Percentiles rank a stretch among this genome's conserved stretches.
Evolutionary conservation across 2,888 invertebrate species (phyloP).

Genomic region (Phyllotreta striolata): DNA sequence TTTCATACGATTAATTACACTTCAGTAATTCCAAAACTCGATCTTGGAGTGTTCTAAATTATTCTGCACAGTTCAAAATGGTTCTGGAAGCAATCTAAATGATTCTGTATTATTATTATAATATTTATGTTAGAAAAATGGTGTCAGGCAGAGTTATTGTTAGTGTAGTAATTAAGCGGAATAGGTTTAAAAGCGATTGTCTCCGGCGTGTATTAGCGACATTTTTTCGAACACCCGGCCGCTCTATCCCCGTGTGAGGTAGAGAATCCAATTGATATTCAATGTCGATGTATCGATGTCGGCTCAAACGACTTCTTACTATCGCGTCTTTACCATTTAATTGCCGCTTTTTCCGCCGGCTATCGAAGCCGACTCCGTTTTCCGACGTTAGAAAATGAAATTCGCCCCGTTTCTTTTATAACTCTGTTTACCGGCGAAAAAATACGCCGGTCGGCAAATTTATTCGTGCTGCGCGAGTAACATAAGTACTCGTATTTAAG

Average conservation of each 20-base stretch:
- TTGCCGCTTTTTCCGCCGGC: constrained; percentile 43
- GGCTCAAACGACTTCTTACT: constrained; percentile 43
- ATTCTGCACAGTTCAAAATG: no score
- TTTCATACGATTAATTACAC: no score
- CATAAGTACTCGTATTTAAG: no score
- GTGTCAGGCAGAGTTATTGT: no score
- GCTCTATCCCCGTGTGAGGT: constrained; percentile 37
- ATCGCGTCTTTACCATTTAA: constrained; percentile 42
- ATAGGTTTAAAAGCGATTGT: no score
- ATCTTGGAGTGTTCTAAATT: no score
- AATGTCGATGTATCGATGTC: constrained; percentile 43
- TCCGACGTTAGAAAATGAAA: constrained; percentile 37
- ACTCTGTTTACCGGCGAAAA: constrained; percentile 39
- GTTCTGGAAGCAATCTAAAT: no score
- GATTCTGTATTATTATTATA: no score
- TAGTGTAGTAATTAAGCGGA: no score
- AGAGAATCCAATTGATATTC: constrained; percentile 47
- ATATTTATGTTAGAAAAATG: no score
- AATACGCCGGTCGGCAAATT: constrained; percentile 35
- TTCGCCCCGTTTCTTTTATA: constrained; percentile 38
- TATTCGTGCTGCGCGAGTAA: constrained; percentile 40
- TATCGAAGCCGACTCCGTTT: constrained; percentile 27
- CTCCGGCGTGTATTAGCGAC: not conserved
- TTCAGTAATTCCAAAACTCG: no score
- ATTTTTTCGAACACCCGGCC: constrained; percentile 17